A percentile compares a stretch with the other conserved stretches of the same genome.
Conservation (phyloP, 1,140 invertebrate species). For the Heliconius congener region DNA sequence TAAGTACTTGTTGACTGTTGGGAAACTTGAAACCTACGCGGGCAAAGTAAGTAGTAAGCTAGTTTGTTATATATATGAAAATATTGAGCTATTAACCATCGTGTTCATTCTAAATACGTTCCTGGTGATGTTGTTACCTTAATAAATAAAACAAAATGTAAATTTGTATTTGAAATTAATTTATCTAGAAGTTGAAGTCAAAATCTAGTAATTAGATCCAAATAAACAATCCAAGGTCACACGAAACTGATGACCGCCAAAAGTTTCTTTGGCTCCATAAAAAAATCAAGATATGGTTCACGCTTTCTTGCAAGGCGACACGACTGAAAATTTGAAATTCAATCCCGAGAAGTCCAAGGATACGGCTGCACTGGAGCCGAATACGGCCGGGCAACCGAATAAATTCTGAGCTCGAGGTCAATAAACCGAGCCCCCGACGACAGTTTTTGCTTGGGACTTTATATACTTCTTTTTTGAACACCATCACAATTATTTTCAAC, state of each 20-base stretch:
- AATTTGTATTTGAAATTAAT: too few species aligned
- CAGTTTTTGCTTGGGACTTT: slow-evolving; percentile 70
- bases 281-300: slow-evolving; percentile 55
- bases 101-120: too few species aligned
- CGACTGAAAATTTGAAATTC: slow-evolving; percentile 79
- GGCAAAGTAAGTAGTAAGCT: too few species aligned
- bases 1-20: too few species aligned
- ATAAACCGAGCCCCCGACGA: slow-evolving; percentile 58
- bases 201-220: neutral
- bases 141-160: neutral
- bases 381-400: slow-evolving; percentile 56
- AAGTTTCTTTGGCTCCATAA: slow-evolving; percentile 22
- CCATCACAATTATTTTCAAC: slow-evolving; percentile 72
- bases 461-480: slow-evolving; percentile 74
- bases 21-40: too few species aligned
- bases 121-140: too few species aligned
- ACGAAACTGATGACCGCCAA: slow-evolving; percentile 21
- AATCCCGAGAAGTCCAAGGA: slow-evolving; percentile 70
- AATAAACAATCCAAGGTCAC: slow-evolving; percentile 21
- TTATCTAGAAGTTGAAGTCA: too few species aligned
- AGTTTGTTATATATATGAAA: too few species aligned
- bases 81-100: too few species aligned
- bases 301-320: slow-evolving; percentile 55
- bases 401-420: slow-evolving; percentile 64
- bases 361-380: slow-evolving; percentile 41